Percentiles rank a stretch among this genome's conserved stretches.
Conservation (phyloP, 2,888 invertebrate species). For the Acrobasis consociella region DNA sequence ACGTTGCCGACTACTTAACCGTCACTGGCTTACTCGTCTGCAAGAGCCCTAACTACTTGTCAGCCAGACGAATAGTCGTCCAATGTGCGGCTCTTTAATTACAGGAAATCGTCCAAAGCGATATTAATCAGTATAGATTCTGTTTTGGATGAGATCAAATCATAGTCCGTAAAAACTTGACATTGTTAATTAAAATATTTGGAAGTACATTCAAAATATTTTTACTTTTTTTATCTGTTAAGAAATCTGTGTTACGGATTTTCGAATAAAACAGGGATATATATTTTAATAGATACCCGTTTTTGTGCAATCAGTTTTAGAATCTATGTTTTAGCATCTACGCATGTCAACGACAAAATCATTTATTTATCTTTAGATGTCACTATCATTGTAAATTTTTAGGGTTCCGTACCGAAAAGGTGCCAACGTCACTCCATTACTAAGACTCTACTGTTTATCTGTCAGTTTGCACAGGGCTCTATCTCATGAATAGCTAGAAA, state of each 20-base stretch:
- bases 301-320: neutral
- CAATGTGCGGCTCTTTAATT: neutral
- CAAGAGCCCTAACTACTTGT: no score
- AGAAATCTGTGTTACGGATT: slow-evolving; percentile 13
- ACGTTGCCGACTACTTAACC: no score
- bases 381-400: no score
- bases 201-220: neutral
- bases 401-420: no score
- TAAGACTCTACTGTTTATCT: no score
- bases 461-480: no score
- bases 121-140: slow-evolving; percentile 12
- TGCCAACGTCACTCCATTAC: no score
- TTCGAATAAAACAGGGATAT: neutral
- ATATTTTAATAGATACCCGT: neutral
- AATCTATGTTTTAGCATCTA: neutral
- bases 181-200: slow-evolving; percentile 22
- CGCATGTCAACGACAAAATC: no score
- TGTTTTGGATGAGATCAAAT: slow-evolving; percentile 7
- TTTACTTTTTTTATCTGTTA: slow-evolving; percentile 5
- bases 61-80: no score
- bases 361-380: no score
- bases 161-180: slow-evolving; percentile 1
- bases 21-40: no score
- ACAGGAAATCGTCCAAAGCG: slow-evolving; percentile 20
- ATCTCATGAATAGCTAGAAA: no score